A percentile compares a stretch with the other conserved stretches of the same genome.
Evolutionary conservation across 2,888 invertebrate genomes (phyloP).

Genomic region (Nectonema munidae): DNA sequence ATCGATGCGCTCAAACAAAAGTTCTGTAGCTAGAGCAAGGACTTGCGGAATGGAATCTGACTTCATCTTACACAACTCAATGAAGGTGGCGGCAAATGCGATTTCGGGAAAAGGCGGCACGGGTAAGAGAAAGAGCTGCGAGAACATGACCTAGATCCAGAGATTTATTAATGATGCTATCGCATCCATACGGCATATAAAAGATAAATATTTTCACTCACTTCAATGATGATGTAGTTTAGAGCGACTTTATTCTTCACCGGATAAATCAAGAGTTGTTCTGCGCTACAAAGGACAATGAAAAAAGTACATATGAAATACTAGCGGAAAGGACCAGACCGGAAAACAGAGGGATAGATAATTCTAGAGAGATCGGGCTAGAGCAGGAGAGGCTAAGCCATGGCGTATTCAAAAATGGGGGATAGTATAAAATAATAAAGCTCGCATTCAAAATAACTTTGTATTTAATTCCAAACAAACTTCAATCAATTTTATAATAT

Average conservation of each 20-base stretch:
- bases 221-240: conserved; percentile 84
- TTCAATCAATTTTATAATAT: too few species aligned
- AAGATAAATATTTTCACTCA: conserved; percentile 18
- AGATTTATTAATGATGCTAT: conserved; percentile 18
- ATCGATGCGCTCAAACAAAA: conserved; percentile 70
- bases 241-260: conserved; percentile 69
- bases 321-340: too few species aligned
- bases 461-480: too few species aligned
- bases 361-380: too few species aligned
- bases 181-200: too few species aligned
- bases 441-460: too few species aligned
- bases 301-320: background rate
- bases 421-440: too few species aligned
- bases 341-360: too few species aligned
- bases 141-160: conserved; percentile 60
- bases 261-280: conserved; percentile 55
- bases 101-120: conserved; percentile 55
- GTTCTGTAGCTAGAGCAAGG: conserved; percentile 80
- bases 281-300: conserved; percentile 31
- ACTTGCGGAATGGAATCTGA: conserved; percentile 81
- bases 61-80: conserved; percentile 78
- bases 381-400: too few species aligned
- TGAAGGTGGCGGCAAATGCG: conserved; percentile 64
- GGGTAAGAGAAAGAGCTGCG: conserved; percentile 66
- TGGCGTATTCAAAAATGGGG: too few species aligned